These are phyloP conservation scores for Mylabris sibirica DNA, from an alignment of 2,888 invertebrate genomes.

Conservation along the genomic window DNA sequence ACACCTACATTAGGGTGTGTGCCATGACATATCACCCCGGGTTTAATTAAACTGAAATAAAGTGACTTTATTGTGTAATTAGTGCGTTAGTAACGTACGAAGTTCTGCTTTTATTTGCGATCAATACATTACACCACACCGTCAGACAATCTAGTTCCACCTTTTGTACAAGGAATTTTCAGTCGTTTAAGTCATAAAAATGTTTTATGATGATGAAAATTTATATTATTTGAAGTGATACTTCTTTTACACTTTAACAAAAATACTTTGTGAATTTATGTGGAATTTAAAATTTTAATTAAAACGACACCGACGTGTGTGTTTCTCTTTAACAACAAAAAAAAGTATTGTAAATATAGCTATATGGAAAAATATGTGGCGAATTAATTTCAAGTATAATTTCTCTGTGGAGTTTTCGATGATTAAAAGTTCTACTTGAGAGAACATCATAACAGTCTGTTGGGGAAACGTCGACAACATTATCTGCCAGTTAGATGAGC, in stretches of 20 bases:
- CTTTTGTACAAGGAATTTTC: conserved; percentile 33
- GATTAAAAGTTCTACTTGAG: conserved; percentile 12
- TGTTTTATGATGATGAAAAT: conserved; percentile 40
- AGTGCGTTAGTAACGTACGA: conserved; percentile 35
- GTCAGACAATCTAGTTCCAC: conserved; percentile 21
- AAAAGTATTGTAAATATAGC: no score
- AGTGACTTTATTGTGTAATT: conserved; percentile 44
- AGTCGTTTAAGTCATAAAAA: conserved; percentile 30
- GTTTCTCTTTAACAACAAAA: background rate
- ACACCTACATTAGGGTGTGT: conserved; percentile 39
- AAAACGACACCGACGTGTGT: conserved; percentile 15
- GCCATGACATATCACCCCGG: conserved; percentile 41
- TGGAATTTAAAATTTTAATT: conserved; percentile 25
- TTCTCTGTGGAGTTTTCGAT: conserved; percentile 7
- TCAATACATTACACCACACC: conserved; percentile 36
- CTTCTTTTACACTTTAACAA: conserved; percentile 26
- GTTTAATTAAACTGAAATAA: conserved; percentile 45
- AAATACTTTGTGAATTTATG: conserved; percentile 24
- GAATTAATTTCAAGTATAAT: conserved; percentile 11
- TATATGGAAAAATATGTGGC: conserved; percentile 5
- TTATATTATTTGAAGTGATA: conserved; percentile 31
- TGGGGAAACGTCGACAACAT: conserved; percentile 11
- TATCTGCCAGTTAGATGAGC: conserved; percentile 23
- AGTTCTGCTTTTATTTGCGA: conserved; percentile 38
- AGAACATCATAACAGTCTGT: conserved; percentile 21